These are phyloP conservation scores for Cairina moschata DNA, from an alignment of 2,113 vertebrate species.

Conservation along the genomic window DNA sequence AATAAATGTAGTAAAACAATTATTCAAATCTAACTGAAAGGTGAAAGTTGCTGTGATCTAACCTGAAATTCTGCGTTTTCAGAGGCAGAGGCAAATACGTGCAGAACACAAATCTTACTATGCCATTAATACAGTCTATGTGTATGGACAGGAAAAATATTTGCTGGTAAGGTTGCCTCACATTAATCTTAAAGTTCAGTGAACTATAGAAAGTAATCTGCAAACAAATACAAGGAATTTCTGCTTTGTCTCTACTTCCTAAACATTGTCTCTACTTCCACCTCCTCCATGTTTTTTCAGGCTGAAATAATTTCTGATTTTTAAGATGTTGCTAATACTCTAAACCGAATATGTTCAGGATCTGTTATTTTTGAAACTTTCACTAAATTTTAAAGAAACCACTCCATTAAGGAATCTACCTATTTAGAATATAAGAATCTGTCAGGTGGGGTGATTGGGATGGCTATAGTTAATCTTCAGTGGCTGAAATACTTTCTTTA, in stretches of 20 bases:
- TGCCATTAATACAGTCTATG: conserved; percentile 95
- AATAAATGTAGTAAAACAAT: background rate
- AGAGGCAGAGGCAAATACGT: conserved; percentile 84
- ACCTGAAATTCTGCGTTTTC: conserved; percentile 63
- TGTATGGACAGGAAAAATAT: conserved; percentile 98
- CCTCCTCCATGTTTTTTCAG: background rate
- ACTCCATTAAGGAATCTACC: background rate
- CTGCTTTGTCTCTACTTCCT: background rate
- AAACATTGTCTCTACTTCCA: accelerated
- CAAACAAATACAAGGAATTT: background rate
- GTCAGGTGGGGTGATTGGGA: background rate
- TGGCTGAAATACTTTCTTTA: background rate
- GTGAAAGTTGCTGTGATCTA: background rate
- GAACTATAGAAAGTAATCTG: background rate
- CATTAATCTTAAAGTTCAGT: background rate
- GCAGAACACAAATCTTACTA: conserved; percentile 96
- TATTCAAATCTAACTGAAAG: background rate
- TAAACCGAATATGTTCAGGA: background rate
- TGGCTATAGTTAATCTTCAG: background rate
- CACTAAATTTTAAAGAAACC: background rate
- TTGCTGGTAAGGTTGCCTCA: conserved; percentile 85
- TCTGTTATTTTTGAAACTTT: background rate
- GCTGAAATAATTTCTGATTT: background rate
- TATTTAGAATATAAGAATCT: background rate
- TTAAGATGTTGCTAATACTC: background rate